Conservation (phyloP, 1,140 invertebrate species). For the Galleria mellonella region DNA sequence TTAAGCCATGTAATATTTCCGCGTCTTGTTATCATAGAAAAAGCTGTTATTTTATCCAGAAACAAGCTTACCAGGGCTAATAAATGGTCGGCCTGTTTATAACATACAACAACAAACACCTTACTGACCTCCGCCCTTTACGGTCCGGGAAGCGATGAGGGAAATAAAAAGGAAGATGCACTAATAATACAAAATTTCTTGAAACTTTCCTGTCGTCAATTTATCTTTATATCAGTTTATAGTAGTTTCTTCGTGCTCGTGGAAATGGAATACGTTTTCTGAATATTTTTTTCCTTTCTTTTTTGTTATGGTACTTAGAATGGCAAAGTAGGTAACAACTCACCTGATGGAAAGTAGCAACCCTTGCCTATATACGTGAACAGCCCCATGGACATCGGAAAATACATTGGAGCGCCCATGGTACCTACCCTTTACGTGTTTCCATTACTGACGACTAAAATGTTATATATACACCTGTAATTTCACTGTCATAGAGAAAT, state of each 20-base stretch:
- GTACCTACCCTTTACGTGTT: neutral
- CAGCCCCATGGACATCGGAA: neutral
- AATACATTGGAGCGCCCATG: too few relatives aligned
- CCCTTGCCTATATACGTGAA: neutral
- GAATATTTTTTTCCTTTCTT: too few relatives aligned
- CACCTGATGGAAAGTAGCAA: too few relatives aligned
- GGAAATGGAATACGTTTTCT: too few relatives aligned
- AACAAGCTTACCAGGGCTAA: neutral
- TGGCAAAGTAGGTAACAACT: too few relatives aligned
- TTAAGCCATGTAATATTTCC: neutral
- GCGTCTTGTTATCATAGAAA: conserved; percentile 8
- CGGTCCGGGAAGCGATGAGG: neutral
- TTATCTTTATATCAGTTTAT: too few relatives aligned
- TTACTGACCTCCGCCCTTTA: conserved; percentile 12
- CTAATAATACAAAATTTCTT: neutral
- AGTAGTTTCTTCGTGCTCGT: too few relatives aligned
- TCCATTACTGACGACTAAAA: neutral
- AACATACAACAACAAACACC: conserved; percentile 11
- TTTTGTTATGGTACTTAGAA: too few relatives aligned
- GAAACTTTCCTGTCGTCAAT: conserved; percentile 1
- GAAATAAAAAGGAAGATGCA: conserved; percentile 4
- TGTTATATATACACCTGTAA: too few relatives aligned
- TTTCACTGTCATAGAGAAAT: too few relatives aligned
- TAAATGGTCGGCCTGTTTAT: conserved; percentile 10
- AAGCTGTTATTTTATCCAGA: neutral